phyloP scores from a whole-genome alignment of 1,140 invertebrate genomes.

The Panagrolaimus sp. region DNA sequence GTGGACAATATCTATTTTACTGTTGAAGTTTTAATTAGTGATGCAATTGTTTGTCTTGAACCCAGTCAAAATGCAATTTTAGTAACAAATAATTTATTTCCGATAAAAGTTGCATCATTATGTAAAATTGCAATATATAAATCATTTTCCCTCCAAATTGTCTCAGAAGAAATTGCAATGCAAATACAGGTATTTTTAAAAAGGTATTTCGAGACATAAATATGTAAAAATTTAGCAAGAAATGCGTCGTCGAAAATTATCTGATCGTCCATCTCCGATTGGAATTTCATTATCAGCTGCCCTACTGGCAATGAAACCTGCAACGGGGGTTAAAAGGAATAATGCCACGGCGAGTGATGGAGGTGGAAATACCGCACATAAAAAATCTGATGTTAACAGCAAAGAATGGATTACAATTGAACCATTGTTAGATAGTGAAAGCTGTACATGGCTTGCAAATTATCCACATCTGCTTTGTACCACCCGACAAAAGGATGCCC shows the following conservation, averaged over 20 bases:
- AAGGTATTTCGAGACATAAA: constrained; percentile 9
- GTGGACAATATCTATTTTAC: neutral
- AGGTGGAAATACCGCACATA: constrained; percentile 57
- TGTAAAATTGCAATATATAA: constrained; percentile 41
- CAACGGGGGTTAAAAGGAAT: constrained; percentile 41
- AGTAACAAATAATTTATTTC: constrained; percentile 50
- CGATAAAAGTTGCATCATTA: constrained; percentile 49
- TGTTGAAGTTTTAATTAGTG: constrained; percentile 21
- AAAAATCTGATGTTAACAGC: constrained; percentile 58
- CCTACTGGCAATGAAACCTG: constrained; percentile 50
- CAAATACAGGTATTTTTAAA: constrained; percentile 52
- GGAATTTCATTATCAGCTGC: constrained; percentile 45
- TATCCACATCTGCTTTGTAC: constrained; percentile 58
- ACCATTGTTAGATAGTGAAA: constrained; percentile 54
- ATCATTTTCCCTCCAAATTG: constrained; percentile 49
- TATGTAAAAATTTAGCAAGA: constrained; percentile 40
- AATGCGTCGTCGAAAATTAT: constrained; percentile 55
- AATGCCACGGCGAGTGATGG: constrained; percentile 48
- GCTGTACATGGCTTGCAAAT: constrained; percentile 56
- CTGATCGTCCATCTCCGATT: constrained; percentile 56
- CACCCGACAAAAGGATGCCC: constrained; percentile 53
- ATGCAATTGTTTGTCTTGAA: constrained; percentile 22
- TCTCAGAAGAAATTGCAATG: constrained; percentile 56
- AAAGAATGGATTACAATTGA: constrained; percentile 58
- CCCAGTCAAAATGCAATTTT: constrained; percentile 47